Conservation (phyloP, 2,113 vertebrate species). For the Machaerirhynchus nigripectus region DNA sequence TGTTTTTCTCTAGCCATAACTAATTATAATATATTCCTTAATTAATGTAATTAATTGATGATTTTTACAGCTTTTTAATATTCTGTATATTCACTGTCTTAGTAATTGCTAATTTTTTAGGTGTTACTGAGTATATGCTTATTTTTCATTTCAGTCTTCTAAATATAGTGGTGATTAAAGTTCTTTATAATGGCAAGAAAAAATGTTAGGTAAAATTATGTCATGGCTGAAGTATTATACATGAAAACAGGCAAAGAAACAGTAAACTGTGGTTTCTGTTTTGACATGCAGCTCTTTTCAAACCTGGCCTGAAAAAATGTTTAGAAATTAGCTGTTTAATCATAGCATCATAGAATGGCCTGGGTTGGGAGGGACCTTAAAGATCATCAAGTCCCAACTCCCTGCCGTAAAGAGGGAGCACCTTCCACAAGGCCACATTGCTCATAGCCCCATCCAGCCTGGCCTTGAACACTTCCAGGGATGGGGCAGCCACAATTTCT, state of each 20-base stretch:
- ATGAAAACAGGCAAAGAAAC: background rate
- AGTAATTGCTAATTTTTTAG: background rate
- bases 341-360: background rate
- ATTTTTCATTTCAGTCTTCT: background rate
- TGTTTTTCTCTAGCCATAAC: background rate
- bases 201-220: background rate
- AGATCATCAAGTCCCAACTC: background rate
- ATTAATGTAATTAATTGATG: background rate
- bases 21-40: background rate
- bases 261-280: background rate
- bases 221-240: background rate
- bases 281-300: background rate
- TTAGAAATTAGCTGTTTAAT: background rate
- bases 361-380: no score
- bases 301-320: background rate
- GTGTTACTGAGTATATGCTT: background rate
- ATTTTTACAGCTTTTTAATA: constrained; percentile 3
- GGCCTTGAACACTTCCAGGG: no score
- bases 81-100: background rate
- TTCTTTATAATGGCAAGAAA: background rate
- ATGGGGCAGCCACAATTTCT: background rate
- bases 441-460: background rate
- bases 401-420: background rate
- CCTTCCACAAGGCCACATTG: background rate
- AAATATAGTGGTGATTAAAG: background rate